Evolutionary conservation across 2,113 vertebrate genomes (phyloP).

Genomic region (Ictalurus furcatus): DNA sequence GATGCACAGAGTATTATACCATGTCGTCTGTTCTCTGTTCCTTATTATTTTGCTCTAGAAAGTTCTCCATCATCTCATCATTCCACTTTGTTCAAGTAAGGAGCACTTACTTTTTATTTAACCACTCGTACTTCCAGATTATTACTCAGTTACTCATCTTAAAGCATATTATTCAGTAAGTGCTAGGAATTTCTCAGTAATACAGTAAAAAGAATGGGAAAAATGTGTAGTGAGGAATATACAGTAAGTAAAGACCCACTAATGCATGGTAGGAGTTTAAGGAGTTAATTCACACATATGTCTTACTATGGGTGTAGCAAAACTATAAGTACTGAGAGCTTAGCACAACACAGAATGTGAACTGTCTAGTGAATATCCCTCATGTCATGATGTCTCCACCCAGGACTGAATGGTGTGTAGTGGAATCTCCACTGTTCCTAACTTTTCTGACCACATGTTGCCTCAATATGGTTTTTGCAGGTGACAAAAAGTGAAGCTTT

Average conservation of each 20-base stretch:
- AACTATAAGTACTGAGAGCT: background rate
- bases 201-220: background rate
- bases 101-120: background rate
- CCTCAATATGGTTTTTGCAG: constrained; percentile 61
- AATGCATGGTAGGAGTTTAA: background rate
- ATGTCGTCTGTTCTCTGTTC: constrained; percentile 14
- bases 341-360: background rate
- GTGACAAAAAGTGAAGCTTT: constrained; percentile 46
- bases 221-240: background rate
- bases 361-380: background rate
- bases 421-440: constrained; percentile 15
- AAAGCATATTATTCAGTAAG: background rate
- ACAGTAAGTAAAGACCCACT: background rate
- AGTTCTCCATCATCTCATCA: background rate
- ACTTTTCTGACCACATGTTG: constrained; percentile 50
- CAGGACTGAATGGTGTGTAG: background rate
- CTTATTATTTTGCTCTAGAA: constrained; percentile 5
- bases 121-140: too few species aligned
- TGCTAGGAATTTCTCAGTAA: background rate
- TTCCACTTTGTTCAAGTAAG: background rate
- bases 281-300: background rate
- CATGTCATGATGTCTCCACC: background rate
- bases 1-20: background rate
- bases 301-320: background rate
- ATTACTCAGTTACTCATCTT: background rate